Conservation (phyloP, 2,888 invertebrate species). For the Cyaniris semiargus region DNA sequence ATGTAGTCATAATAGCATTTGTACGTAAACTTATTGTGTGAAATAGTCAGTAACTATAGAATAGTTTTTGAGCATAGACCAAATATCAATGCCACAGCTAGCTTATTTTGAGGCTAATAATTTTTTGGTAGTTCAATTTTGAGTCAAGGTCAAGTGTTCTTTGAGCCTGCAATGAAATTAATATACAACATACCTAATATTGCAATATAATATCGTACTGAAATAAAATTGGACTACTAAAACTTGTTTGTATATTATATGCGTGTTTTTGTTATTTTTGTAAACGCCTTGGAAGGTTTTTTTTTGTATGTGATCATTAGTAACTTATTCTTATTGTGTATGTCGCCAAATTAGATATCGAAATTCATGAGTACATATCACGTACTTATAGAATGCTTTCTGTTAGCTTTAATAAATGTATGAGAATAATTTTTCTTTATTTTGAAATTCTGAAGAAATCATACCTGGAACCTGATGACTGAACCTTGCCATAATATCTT, state of each 20-base stretch:
- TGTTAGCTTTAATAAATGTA: conserved; percentile 61
- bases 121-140: conserved; percentile 5
- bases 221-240: background rate
- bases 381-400: conserved; percentile 57
- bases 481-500: too few relatives aligned
- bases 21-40: conserved; percentile 37
- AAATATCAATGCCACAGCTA: background rate
- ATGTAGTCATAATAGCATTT: conserved; percentile 38
- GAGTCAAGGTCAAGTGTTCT: background rate
- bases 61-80: conserved; percentile 29
- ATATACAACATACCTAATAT: background rate
- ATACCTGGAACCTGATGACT: too few relatives aligned
- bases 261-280: conserved; percentile 12
- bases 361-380: conserved; percentile 33
- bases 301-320: conserved; percentile 26
- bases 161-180: background rate
- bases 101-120: background rate
- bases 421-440: conserved; percentile 47
- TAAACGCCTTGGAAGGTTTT: conserved; percentile 3
- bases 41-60: conserved; percentile 36
- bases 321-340: conserved; percentile 31
- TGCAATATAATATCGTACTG: background rate
- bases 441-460: conserved; percentile 1
- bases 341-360: conserved; percentile 28
- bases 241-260: background rate